Conservation (phyloP, 2,113 vertebrate species). For the Colaptes auratus region DNA sequence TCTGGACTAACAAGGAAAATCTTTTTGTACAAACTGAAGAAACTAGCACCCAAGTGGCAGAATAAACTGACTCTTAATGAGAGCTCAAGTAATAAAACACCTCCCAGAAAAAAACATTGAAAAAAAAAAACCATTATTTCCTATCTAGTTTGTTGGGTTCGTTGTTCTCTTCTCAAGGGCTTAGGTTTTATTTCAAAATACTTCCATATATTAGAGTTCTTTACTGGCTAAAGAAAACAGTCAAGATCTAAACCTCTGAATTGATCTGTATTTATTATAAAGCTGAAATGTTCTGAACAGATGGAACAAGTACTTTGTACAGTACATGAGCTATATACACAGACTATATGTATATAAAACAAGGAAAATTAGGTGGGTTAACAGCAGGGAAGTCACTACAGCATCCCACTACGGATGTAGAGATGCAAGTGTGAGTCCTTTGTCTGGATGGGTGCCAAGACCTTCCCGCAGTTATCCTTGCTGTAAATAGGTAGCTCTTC, state of each 20-base stretch:
- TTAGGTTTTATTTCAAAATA: not conserved
- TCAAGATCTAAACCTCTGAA: not conserved
- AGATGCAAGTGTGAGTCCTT: not conserved
- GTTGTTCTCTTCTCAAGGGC: not conserved
- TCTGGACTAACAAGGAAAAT: not conserved
- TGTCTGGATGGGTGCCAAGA: not conserved
- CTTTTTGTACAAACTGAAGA: not conserved
- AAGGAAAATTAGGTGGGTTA: constrained; percentile 9
- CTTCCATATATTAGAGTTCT: not conserved
- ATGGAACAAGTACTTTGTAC: not conserved
- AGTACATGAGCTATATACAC: not conserved
- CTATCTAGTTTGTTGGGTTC: not conserved
- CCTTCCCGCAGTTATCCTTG: not conserved
- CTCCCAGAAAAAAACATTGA: not conserved
- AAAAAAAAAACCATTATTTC: not conserved
- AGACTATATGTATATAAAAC: not conserved
- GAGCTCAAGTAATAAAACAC: not conserved
- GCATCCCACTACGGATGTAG: not conserved
- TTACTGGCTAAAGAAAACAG: not conserved
- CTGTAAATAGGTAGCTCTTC: constrained; percentile 41
- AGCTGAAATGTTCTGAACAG: not conserved
- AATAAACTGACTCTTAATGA: not conserved
- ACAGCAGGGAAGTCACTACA: constrained; percentile 2
- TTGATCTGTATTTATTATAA: not conserved
- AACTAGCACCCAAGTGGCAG: not conserved